These are phyloP conservation scores for Cardiocondyla obscurior DNA, from an alignment of 1,140 invertebrate species.

Conservation along the genomic window DNA sequence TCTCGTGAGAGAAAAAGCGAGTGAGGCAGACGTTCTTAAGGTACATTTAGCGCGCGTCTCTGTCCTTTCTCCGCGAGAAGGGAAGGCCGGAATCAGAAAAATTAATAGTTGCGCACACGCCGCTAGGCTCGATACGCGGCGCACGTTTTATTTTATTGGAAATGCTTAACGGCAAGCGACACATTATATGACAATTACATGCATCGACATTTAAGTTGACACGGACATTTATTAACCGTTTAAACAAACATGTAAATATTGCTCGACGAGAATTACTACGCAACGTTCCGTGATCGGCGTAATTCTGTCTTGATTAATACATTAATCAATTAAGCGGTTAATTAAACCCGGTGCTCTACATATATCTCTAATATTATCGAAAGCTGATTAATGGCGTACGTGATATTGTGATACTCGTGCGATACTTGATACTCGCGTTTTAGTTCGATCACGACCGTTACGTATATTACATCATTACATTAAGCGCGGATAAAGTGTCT, in stretches of 20 bases:
- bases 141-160: neutral
- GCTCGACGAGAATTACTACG: conserved; percentile 3
- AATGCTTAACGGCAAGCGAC: neutral
- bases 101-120: neutral
- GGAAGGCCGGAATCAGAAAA: neutral
- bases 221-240: conserved; percentile 33
- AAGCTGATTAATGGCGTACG: conserved; percentile 34
- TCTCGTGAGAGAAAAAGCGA: neutral
- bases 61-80: neutral
- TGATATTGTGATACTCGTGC: conserved; percentile 28
- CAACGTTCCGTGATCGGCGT: neutral
- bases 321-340: conserved; percentile 53
- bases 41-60: neutral
- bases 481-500: neutral
- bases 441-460: neutral
- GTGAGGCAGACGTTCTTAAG: conserved; percentile 5
- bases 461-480: neutral
- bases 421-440: conserved; percentile 3
- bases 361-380: conserved; percentile 43
- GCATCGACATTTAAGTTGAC: conserved; percentile 41
- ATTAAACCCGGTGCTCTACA: conserved; percentile 10
- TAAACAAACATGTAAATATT: conserved; percentile 48
- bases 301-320: conserved; percentile 52
- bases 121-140: neutral
- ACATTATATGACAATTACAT: conserved; percentile 38